Conservation (phyloP, 2,113 vertebrate species). For the Nycticorax nycticorax region DNA sequence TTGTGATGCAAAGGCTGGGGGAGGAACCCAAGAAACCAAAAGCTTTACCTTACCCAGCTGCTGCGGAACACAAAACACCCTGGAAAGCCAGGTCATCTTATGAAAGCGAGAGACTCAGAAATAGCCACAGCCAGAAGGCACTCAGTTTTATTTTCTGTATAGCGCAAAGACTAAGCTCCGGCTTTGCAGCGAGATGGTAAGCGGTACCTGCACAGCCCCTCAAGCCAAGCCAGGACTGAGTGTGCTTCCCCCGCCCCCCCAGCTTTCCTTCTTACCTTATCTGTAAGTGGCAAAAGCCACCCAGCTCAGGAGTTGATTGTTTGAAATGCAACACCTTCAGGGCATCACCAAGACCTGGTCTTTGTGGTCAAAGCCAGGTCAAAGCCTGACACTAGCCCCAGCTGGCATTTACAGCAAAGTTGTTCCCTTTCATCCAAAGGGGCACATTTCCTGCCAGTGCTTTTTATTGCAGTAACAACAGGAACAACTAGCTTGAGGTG, state of each 20-base stretch:
- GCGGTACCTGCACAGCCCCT: neutral
- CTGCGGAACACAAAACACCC: neutral
- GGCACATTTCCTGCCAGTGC: neutral
- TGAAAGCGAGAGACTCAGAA: neutral
- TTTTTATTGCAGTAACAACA: neutral
- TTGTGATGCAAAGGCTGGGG: neutral
- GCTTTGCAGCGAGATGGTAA: neutral
- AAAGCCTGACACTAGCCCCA: neutral
- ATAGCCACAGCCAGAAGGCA: neutral
- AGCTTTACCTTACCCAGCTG: neutral
- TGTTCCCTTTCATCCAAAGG: neutral
- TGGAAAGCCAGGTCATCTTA: neutral
- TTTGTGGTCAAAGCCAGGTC: neutral
- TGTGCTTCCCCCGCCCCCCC: accelerated
- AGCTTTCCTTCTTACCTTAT: neutral
- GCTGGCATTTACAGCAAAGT: neutral
- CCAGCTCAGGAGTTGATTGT: neutral
- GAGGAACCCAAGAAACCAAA: neutral
- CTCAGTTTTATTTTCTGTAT: accelerated
- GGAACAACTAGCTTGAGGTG: neutral
- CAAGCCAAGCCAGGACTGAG: neutral
- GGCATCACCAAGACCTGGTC: neutral
- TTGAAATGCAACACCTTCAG: neutral
- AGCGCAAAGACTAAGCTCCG: neutral
- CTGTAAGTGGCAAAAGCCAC: neutral